Base-by-base conservation (phyloP, 2,888 invertebrate species). In the Octodonta nipae region DNA sequence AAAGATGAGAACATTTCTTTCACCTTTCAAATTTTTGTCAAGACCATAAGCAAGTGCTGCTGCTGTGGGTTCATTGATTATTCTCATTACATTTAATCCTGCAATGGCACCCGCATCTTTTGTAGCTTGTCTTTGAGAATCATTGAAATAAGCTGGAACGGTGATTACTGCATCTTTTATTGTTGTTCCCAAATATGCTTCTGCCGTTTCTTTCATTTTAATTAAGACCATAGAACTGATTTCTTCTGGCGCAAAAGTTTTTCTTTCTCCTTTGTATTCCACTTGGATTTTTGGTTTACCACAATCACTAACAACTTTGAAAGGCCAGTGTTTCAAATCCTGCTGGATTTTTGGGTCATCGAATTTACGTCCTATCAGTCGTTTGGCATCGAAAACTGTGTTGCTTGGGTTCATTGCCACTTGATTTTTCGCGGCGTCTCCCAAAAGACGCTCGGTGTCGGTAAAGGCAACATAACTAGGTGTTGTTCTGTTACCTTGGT, bases 281-380 rank as follows among this genome's bases (percentile, higher is more conserved):
- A 77, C 70, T 51, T 72, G 68, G 34, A 79, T 73, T 54, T 76
- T 78, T 2, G 78, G 78, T 49, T 78, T 78, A 25, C 74, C 68
- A 29, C 63, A 57, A 32, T 77, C 77, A 47, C 60, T 75, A 37
- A 76, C 54, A 3, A 82, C 78, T 45, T 71, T 71, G 62, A 88
- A 87, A 2, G 86, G 83, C 86, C 86, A 87, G 48, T 79, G 78
- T 50, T 81, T 80, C 68, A 82, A 76, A 57, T 88, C 86, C 15
- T 70, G 67, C 52, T 83, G 81, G 27, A 85, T 81, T 46, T 78
- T 74, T 1, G 65, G 65, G 52, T 86, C 85, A 46, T 75, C 74
- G 53, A 70, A 86, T 43, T 76, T 77, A 41, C 85, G 71, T 24
- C 87, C 87, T 54, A 87, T 85, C 37, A 88, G 62, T 31, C 86